Evolutionary conservation across 2,113 vertebrate genomes (phyloP), one percentile per base, ranked within the genome.

Genomic region (Zootoca vivipara): DNA sequence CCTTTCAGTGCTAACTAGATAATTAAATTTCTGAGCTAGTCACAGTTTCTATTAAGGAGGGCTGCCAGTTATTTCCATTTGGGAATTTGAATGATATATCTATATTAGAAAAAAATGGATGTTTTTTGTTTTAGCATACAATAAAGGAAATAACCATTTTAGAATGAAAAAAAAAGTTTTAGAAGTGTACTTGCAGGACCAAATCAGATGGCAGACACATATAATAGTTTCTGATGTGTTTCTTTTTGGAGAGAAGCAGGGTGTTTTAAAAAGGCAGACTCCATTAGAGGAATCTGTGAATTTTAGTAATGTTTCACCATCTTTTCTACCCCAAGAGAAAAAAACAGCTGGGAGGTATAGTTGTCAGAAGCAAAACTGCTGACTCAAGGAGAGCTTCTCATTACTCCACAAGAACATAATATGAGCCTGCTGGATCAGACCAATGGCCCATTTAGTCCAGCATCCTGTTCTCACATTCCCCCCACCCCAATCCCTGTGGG

Each of bases 21-120:
- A 78, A 87, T 91, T 91, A 84, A 64, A 35, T 80, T 89, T 85
- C 82, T 46, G 79, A 78, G 72, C 58, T 28, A 80, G 18, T 75
- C 0, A 1, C 22, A 87, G 5, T 20, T 86, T 90, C 93, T 0
- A 38, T 72, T 13, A 64, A 75, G 26, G 22, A 89, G 26, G 70
- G 5, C 67, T 78, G 18, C 3, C 24, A 0, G 2, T 84, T 92
- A 40, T 86, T 93, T 93, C 64, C 26, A 62, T 1, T 18, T 33
- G 78, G 35, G 1, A 1, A 0, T 58, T 81, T 78, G 6, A 70
- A 28, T 74, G 12, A 62, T 58, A 13, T 2, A 2, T 33, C 0
- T 82, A 2, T 1, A n/a, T 78, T 80, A 1, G 18, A 5, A 88
- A 5, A 88, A 52, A 40, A 64, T 1, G 0, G 82, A 52, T 1